phyloP scores from a whole-genome alignment of 2,797 vertebrate species.

The Rhadinocentrus ornatus region DNA sequence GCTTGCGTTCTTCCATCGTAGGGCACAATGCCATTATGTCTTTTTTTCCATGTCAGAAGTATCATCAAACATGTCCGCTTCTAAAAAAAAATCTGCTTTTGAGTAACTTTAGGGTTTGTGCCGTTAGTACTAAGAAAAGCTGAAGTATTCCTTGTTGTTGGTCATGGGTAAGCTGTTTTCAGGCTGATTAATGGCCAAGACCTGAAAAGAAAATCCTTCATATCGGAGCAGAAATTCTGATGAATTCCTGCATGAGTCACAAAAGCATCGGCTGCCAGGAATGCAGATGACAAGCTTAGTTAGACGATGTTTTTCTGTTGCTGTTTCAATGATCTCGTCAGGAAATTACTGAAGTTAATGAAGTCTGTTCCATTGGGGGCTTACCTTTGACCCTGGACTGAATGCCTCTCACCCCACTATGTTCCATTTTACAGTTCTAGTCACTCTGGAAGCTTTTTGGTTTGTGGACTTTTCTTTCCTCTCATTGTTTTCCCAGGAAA shows the following conservation, averaged over 20 bases:
- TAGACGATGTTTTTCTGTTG: constrained; percentile 51
- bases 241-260: constrained; percentile 51
- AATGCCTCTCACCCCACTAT: constrained; percentile 66
- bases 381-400: constrained; percentile 73
- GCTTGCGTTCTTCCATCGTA: neutral
- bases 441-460: constrained; percentile 73
- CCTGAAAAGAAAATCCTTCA: constrained; percentile 22
- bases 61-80: neutral
- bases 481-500: constrained; percentile 84
- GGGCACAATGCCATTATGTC: neutral
- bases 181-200: constrained; percentile 17
- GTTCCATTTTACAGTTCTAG: constrained; percentile 72
- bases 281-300: constrained; percentile 52
- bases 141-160: constrained; percentile 5
- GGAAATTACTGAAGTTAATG: constrained; percentile 77
- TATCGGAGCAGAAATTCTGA: constrained; percentile 41
- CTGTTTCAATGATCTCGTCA: constrained; percentile 75
- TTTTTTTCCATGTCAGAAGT: neutral
- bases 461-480: constrained; percentile 83
- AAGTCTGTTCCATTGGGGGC: constrained; percentile 68
- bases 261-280: constrained; percentile 44
- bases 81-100: neutral
- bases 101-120: constrained; percentile 2
- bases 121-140: constrained; percentile 6
- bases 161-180: neutral